Base-by-base conservation (phyloP, 2,888 invertebrate species). In the Hypena proboscidalis region DNA sequence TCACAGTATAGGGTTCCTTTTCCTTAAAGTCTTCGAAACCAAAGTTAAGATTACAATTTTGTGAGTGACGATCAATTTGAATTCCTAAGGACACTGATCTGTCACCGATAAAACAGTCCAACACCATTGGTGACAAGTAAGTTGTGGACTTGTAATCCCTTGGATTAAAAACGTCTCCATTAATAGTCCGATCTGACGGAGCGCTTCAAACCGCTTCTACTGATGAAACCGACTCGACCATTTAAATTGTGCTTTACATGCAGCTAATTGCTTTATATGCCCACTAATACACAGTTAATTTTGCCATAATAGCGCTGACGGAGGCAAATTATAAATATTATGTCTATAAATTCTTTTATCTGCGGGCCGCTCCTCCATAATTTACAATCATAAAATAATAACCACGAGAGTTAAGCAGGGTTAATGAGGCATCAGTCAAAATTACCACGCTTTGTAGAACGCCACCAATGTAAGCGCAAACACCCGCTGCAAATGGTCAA, bases 11-110 rank as follows among this genome's bases (percentile, higher is more conserved):
- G 68, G 67, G 73, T 62, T 38, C 29, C 70, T 45, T 64, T 59
- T 77, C 14, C 38, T 17, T n/a, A 34, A 34, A 9, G 14, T 11
- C 9, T 23, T 26, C 14, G 17, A 32, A 33, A 37, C 14, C 34
- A 29, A 33, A 8, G 37, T 34, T 27, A 38, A 58, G 57, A 60
- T 70, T 68, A 70, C 62, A 60, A 54, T 72, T 75, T 72, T 69
- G 67, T 76, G 63, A 77, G 72, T 77, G 70, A 74, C 75, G 70
- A 78, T 79, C 79, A 79, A 84, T 83, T 84, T 82, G 76, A 86
- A 90, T 89, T 86, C 82, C 80, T 80, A 74, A 83, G 79, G 85
- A 87, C 85, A 83, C 75, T 79, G 90, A 90, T 90, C 87, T 85
- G 84, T 87, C 85, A 81, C 84, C 83, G 90, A 90, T 90, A 90